Evolutionary conservation across 2,888 invertebrate species (phyloP), one percentile per base, ranked within the genome.

Genomic region (Cataglyphis albicans): DNA sequence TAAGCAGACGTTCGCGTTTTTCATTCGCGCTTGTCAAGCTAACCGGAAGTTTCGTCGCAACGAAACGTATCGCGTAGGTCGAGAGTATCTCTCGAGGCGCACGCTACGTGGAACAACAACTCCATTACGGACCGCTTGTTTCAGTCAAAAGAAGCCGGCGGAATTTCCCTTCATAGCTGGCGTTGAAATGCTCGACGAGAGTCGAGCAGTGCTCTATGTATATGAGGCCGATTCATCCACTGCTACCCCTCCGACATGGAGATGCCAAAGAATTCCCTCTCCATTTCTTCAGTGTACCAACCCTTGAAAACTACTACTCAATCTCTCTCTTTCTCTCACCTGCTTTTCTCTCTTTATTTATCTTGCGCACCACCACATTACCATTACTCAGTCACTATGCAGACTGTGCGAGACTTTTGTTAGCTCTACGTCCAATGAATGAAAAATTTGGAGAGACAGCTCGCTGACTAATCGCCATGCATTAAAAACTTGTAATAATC

Each of bases 191-290:
- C 68, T 76, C 68, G 29, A 57, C n/a, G 73, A 44, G 72, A 83
- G 59, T 73, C 29, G 73, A 84, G 78, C 35, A 41, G 32, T 29
- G 35, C 38, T 48, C 25, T 84, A 81, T 84, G 82, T 84, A 82
- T 41, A 52, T 64, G 57, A 75, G 52, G 72, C 72, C 87, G 74
- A 87, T 89, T 86, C 86, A 75, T 86, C 83, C 82, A 74, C 68
- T 78, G 82, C 84, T 82, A 78, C 70, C n/a, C 44, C 81, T 44
- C 82, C 64, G 55, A 68, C 85, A 81, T 59, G 65, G 75, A 78
- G 80, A 74, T 78, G 86, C 84, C 86, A 89, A 89, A 89, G 89
- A 89, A 87, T 89, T 85, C 83, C 57, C 38, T 73, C 75, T 21
- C 65, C 70, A 73, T 75, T 81, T 72, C 89, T 82, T 52, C 57